phyloP scores from a whole-genome alignment of 2,888 invertebrate species.

The Ditula angustiorana region DNA sequence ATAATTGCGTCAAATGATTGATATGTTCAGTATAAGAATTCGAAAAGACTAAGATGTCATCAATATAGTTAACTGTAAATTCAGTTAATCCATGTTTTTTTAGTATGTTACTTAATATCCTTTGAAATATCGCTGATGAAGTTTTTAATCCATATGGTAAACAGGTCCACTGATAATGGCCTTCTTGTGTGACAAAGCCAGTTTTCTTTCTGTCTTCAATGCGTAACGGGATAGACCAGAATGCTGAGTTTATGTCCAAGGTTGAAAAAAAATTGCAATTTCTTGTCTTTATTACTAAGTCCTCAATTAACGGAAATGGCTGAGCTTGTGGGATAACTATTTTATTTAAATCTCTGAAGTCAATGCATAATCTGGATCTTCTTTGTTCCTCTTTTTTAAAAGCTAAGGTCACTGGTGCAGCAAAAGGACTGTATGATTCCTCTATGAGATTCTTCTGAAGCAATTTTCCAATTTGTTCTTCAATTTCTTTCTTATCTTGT shows the following conservation, averaged over 20 bases:
- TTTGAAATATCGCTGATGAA: no score
- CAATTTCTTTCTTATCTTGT: conserved; percentile 36
- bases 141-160: no score
- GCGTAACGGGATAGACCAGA: conserved; percentile 58
- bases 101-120: no score
- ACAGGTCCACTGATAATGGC: no score
- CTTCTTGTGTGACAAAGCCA: conserved; percentile 48
- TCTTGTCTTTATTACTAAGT: conserved; percentile 52
- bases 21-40: no score
- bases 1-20: no score
- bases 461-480: conserved; percentile 29
- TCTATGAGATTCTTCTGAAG: conserved; percentile 29
- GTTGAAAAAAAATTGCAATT: conserved; percentile 55
- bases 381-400: conserved; percentile 38
- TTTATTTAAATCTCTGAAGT: no score
- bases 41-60: no score
- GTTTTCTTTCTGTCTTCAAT: conserved; percentile 53
- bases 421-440: conserved; percentile 35
- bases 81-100: no score
- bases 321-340: conserved; percentile 48
- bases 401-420: conserved; percentile 39
- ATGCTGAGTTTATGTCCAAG: conserved; percentile 59
- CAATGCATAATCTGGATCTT: no score
- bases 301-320: conserved; percentile 56
- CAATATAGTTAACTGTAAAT: no score